Evolutionary conservation across 2,113 vertebrate genomes (phyloP).

Genomic region (Pituophis catenifer): DNA sequence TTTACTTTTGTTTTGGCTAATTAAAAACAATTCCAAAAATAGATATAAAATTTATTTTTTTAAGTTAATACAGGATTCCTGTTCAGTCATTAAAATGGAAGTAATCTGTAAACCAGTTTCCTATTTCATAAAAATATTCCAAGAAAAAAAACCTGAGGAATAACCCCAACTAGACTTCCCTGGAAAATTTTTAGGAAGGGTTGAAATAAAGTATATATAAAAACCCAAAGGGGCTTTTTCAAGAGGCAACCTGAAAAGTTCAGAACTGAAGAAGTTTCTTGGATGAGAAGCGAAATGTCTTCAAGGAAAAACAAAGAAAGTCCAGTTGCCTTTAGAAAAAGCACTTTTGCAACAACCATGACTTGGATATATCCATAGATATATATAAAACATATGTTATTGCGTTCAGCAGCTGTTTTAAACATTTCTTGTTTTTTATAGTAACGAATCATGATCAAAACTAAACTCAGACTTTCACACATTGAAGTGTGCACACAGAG

Average conservation of each 20-base stretch:
- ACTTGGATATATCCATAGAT: not conserved
- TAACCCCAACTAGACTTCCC: not conserved
- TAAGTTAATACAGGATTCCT: not conserved
- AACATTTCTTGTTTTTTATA: not conserved
- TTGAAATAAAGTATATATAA: not conserved
- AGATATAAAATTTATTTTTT: not conserved
- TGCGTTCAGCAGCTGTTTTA: not conserved
- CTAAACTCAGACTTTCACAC: not conserved
- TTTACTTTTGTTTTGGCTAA: not conserved
- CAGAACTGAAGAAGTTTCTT: too few species aligned
- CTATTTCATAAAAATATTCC: not conserved
- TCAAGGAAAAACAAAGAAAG: too few species aligned
- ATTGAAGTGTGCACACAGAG: not conserved
- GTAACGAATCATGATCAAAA: not conserved
- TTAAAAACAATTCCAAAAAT: not conserved
- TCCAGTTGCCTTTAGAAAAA: too few species aligned
- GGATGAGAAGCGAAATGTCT: too few species aligned
- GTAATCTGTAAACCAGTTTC: not conserved
- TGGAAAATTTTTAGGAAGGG: not conserved
- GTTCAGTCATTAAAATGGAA: not conserved
- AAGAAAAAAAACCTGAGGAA: not conserved
- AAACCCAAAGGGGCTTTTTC: not conserved
- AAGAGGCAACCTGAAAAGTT: not conserved
- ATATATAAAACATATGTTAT: not conserved
- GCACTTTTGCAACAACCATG: not conserved